These are phyloP conservation scores for Melitaea cinxia DNA, from an alignment of 1,140 invertebrate genomes.

Conservation along the genomic window DNA sequence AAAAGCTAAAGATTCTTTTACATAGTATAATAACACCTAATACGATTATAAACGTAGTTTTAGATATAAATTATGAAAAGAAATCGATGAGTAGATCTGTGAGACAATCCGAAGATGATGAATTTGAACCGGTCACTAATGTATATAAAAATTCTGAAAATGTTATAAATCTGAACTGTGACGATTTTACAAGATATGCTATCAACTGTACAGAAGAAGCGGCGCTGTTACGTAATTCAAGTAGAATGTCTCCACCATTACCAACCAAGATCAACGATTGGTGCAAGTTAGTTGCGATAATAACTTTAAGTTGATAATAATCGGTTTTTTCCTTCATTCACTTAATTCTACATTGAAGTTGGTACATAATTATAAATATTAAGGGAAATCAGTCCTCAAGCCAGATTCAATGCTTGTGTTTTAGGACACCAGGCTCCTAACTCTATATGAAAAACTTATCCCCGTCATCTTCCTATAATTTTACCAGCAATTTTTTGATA, in stretches of 20 bases:
- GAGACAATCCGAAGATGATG: slow-evolving; percentile 37
- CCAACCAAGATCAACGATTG: slow-evolving; percentile 57
- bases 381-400: too few species aligned
- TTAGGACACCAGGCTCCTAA: too few species aligned
- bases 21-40: neutral
- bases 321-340: slow-evolving; percentile 1
- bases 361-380: neutral
- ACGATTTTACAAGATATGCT: slow-evolving; percentile 58
- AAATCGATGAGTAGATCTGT: slow-evolving; percentile 17
- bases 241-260: slow-evolving; percentile 55
- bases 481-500: too few species aligned
- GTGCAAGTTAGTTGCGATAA: slow-evolving; percentile 54
- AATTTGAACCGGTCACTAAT: slow-evolving; percentile 51
- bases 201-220: slow-evolving; percentile 59
- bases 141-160: slow-evolving; percentile 38
- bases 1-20: neutral
- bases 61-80: slow-evolving; percentile 48
- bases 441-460: too few species aligned
- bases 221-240: slow-evolving; percentile 59
- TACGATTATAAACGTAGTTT: slow-evolving; percentile 10
- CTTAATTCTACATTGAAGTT: neutral
- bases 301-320: too few species aligned
- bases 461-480: too few species aligned
- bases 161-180: slow-evolving; percentile 57
- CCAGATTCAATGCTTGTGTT: too few species aligned